These are phyloP conservation scores for Cheilinus undulatus DNA, from an alignment of 2,113 vertebrate species.

Conservation along the genomic window DNA sequence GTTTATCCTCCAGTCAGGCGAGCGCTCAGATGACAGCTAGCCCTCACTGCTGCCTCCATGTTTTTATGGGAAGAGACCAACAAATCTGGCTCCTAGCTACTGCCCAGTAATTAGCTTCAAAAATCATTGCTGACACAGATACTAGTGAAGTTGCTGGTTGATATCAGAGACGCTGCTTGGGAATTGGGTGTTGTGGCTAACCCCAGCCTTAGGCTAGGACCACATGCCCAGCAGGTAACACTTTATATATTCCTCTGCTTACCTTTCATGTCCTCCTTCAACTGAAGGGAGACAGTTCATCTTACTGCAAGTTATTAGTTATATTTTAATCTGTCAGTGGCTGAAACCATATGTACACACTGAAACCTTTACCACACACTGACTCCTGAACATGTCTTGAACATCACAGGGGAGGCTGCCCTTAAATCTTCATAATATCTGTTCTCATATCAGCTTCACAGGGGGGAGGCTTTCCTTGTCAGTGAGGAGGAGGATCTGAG, in stretches of 20 bases:
- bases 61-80: slow-evolving; percentile 63
- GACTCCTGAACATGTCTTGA: no score
- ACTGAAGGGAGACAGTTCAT: neutral
- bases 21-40: slow-evolving; percentile 64
- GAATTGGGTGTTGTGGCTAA: slow-evolving; percentile 33
- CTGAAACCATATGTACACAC: slow-evolving; percentile 33
- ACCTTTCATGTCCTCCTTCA: slow-evolving; percentile 57
- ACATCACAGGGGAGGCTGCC: no score
- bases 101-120: slow-evolving; percentile 67
- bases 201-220: slow-evolving; percentile 24
- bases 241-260: slow-evolving; percentile 27
- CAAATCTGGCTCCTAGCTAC: slow-evolving; percentile 69
- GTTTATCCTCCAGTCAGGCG: slow-evolving; percentile 59
- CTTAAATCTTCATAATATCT: no score
- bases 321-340: slow-evolving; percentile 23
- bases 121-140: slow-evolving; percentile 43
- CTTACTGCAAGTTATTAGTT: slow-evolving; percentile 29
- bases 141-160: slow-evolving; percentile 23
- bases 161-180: slow-evolving; percentile 54
- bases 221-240: slow-evolving; percentile 20
- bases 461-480: no score
- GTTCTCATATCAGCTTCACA: no score
- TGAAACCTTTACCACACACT: no score
- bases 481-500: no score
- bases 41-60: slow-evolving; percentile 40